Percentiles rank a stretch among this genome's conserved stretches.
Conservation (phyloP, 2,797 vertebrate species). For the Merluccius polli region DNA sequence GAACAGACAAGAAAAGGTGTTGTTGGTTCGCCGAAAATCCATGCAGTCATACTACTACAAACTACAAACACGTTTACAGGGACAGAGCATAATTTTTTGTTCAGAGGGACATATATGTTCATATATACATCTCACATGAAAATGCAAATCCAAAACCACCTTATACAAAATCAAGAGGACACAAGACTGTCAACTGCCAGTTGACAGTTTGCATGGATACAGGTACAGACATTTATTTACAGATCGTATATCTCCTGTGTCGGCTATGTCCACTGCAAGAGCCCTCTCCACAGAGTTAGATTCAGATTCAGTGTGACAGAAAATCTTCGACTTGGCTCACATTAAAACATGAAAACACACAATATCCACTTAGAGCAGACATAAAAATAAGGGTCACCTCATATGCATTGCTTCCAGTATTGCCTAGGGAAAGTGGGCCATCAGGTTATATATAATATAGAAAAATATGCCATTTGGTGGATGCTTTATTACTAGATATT, state of each 20-base stretch:
- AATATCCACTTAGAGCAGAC: neutral
- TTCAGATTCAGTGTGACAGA: too few species aligned
- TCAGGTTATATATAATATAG: too few species aligned
- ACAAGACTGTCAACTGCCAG: too few species aligned
- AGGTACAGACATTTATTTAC: neutral
- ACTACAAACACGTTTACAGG: neutral
- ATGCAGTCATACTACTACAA: neutral
- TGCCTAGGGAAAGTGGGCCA: neutral
- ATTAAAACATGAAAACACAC: neutral
- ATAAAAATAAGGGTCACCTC: too few species aligned
- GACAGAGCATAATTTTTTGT: too few species aligned
- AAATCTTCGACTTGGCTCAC: neutral
- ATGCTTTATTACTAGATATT: neutral
- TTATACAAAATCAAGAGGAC: too few species aligned
- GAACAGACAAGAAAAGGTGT: constrained; percentile 27
- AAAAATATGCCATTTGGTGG: neutral
- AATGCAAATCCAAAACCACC: too few species aligned
- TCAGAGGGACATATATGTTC: neutral
- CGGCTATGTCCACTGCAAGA: too few species aligned
- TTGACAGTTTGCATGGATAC: neutral
- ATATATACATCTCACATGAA: neutral
- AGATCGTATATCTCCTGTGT: neutral
- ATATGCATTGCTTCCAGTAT: neutral
- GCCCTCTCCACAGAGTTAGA: too few species aligned
- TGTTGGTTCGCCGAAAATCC: neutral